A percentile compares a stretch with the other conserved stretches of the same genome.
Conservation (phyloP, 2,797 vertebrate genomes). For the Taenioides sp. region DNA sequence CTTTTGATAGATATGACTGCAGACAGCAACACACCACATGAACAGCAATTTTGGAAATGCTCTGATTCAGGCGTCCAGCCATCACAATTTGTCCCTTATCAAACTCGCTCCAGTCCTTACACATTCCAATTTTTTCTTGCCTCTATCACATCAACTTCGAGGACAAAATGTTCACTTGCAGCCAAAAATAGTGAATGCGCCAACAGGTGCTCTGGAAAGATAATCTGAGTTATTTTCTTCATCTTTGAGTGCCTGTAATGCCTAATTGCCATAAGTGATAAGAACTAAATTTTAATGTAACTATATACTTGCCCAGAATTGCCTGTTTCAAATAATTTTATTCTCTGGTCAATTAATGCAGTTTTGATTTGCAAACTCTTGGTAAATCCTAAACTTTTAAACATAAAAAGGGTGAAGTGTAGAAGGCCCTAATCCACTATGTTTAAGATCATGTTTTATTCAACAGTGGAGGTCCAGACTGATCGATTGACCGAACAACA, state of each 20-base stretch:
- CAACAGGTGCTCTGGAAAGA: slow-evolving; percentile 1
- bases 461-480: slow-evolving; percentile 14
- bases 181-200: neutral
- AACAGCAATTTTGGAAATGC: slow-evolving; percentile 4
- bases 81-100: slow-evolving; percentile 7
- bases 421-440: neutral
- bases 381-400: neutral
- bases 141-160: slow-evolving; percentile 3
- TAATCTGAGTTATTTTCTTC: neutral
- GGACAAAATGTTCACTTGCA: slow-evolving; percentile 5
- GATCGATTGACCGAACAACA: slow-evolving; percentile 22
- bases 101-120: slow-evolving; percentile 2
- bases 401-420: neutral
- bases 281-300: neutral
- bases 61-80: slow-evolving; percentile 1
- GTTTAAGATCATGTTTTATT: slow-evolving; percentile 35
- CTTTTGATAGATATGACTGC: neutral
- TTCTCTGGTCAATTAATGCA: neutral
- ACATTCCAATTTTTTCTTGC: neutral
- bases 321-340: neutral
- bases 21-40: neutral
- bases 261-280: neutral
- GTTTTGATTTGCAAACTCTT: neutral
- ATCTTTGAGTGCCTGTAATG: neutral
- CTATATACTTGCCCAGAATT: neutral